Conservation (phyloP, 2,888 invertebrate genomes). For the Drosophila setosimentum region DNA sequence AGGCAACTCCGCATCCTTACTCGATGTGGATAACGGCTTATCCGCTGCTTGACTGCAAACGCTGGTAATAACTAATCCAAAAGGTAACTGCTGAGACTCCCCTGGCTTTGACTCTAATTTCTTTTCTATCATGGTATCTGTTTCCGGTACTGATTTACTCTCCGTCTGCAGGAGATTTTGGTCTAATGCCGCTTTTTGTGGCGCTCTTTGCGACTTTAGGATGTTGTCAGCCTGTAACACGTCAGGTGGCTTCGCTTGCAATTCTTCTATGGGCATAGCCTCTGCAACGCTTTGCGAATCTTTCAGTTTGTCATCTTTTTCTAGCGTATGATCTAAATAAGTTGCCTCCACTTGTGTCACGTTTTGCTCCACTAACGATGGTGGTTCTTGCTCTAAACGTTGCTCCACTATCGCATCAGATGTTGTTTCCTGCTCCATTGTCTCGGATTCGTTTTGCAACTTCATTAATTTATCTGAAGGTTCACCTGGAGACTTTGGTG, state of each 20-base stretch:
- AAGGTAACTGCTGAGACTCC: constrained; percentile 19
- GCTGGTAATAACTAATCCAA: constrained; percentile 71
- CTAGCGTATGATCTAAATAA: background rate
- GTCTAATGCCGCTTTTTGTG: background rate
- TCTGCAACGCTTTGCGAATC: background rate
- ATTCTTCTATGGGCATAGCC: background rate
- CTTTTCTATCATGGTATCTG: background rate
- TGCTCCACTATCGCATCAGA: background rate
- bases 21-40: background rate
- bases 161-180: background rate
- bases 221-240: background rate
- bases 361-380: background rate
- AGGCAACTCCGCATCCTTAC: background rate
- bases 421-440: background rate
- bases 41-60: constrained; percentile 70
- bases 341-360: background rate
- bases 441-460: background rate
- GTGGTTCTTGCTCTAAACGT: background rate
- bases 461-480: background rate
- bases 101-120: background rate
- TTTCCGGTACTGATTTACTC: background rate
- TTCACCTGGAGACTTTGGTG: background rate
- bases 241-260: background rate
- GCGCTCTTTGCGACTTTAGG: background rate
- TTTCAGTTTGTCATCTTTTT: background rate